Evolutionary conservation across 2,113 vertebrate genomes (phyloP).

Genomic region (Coregonus clupeaformis): DNA sequence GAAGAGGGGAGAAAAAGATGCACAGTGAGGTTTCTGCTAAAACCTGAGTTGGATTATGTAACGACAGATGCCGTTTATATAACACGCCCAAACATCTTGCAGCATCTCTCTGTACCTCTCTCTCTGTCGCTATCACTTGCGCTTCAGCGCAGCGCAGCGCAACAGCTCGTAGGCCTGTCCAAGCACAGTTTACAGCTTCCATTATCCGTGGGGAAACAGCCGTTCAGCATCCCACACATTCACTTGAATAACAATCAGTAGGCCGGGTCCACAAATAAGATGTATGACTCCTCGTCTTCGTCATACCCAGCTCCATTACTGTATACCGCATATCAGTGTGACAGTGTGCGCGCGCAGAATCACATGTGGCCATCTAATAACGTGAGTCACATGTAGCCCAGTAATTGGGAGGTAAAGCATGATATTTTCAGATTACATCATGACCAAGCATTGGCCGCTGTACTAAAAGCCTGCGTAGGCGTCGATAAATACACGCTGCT

Average conservation of each 20-base stretch:
- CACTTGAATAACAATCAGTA: too few species aligned
- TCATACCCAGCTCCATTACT: background rate
- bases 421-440: conserved; percentile 1
- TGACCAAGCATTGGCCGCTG: background rate
- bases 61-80: conserved; percentile 11
- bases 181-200: too few species aligned
- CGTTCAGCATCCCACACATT: too few species aligned
- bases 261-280: too few species aligned
- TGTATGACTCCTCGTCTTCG: too few species aligned
- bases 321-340: background rate
- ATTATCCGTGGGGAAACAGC: too few species aligned
- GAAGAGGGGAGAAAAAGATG: background rate
- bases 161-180: too few species aligned
- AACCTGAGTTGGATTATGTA: conserved; percentile 22
- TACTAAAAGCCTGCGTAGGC: conserved; percentile 1
- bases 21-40: conserved; percentile 5
- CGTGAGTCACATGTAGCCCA: background rate
- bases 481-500: conserved; percentile 1
- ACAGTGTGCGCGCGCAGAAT: background rate
- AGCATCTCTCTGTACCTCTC: background rate
- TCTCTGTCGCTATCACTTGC: too few species aligned
- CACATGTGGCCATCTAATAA: background rate
- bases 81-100: background rate
- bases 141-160: too few species aligned
- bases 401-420: conserved; percentile 7